Evolutionary conservation across 2,888 invertebrate genomes (phyloP).

Genomic region (Busseola fusca): DNA sequence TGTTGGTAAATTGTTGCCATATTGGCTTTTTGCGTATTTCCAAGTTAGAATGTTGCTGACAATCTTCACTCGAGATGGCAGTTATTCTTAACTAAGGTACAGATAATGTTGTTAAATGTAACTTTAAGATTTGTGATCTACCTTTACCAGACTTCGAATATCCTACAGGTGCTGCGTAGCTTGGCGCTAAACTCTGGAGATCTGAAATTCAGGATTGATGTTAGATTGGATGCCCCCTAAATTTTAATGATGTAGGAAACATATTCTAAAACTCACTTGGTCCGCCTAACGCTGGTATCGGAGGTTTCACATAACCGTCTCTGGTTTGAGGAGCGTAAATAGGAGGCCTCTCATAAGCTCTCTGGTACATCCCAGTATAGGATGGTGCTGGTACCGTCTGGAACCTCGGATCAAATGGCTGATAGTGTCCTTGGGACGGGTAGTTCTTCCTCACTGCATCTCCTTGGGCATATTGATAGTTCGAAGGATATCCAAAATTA

Average conservation of each 20-base stretch:
- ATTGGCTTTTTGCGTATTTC: neutral
- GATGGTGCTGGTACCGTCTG: conserved; percentile 52
- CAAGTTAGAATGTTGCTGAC: neutral
- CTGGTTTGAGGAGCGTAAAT: conserved; percentile 37
- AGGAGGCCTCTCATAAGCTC: conserved; percentile 40
- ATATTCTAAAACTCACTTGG: conserved; percentile 44
- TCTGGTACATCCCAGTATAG: conserved; percentile 58
- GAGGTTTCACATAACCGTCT: conserved; percentile 28
- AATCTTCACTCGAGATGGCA: neutral
- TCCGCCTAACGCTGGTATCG: conserved; percentile 16
- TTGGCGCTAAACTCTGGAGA: conserved; percentile 3
- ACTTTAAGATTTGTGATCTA: neutral
- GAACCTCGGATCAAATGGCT: conserved; percentile 39
- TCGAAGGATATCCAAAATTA: conserved; percentile 34
- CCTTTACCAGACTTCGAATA: conserved; percentile 41
- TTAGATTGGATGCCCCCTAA: neutral
- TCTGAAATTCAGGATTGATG: conserved; percentile 10
- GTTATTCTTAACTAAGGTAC: too few relatives aligned
- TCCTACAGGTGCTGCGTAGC: conserved; percentile 9
- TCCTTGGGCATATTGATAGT: conserved; percentile 38
- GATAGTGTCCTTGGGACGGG: conserved; percentile 25
- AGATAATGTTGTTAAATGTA: neutral
- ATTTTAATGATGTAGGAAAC: neutral
- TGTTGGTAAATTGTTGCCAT: neutral
- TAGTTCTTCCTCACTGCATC: conserved; percentile 22